These are phyloP conservation scores for Isotomurus palustris DNA, from an alignment of 2,888 invertebrate species.

Conservation along the genomic window DNA sequence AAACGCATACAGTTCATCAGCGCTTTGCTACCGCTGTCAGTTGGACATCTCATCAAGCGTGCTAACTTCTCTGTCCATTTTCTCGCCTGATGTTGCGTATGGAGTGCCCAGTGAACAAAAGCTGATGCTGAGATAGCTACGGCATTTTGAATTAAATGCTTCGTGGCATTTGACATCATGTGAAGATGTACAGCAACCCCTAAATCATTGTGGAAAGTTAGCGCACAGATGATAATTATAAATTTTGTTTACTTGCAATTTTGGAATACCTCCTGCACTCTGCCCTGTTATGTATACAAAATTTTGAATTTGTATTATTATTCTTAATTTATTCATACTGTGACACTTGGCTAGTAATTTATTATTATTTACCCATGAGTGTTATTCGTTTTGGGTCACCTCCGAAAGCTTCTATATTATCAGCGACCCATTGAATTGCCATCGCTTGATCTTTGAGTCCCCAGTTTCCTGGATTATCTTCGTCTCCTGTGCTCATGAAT, in stretches of 20 bases:
- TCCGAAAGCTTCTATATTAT: slow-evolving; percentile 23
- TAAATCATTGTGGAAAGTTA: too few relatives aligned
- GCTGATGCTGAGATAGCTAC: slow-evolving; percentile 25
- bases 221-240: too few relatives aligned
- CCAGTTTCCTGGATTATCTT: slow-evolving; percentile 25
- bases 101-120: slow-evolving; percentile 26
- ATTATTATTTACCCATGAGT: slow-evolving; percentile 21
- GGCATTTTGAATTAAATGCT: slow-evolving; percentile 20
- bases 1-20: slow-evolving; percentile 24
- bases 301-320: too few relatives aligned
- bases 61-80: slow-evolving; percentile 28
- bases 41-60: slow-evolving; percentile 27
- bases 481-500: slow-evolving; percentile 23
- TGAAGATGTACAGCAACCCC: slow-evolving; percentile 20
- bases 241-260: too few relatives aligned
- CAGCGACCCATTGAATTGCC: slow-evolving; percentile 22
- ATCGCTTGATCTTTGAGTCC: slow-evolving; percentile 27
- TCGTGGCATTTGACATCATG: slow-evolving; percentile 28
- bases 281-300: background rate
- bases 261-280: background rate
- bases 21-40: slow-evolving; percentile 10
- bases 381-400: slow-evolving; percentile 21
- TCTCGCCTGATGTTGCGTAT: slow-evolving; percentile 24
- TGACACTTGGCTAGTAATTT: too few relatives aligned
- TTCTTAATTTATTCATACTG: too few relatives aligned